These are phyloP conservation scores for Buceros bicornis DNA, from an alignment of 2,797 vertebrate genomes.

Conservation along the genomic window DNA sequence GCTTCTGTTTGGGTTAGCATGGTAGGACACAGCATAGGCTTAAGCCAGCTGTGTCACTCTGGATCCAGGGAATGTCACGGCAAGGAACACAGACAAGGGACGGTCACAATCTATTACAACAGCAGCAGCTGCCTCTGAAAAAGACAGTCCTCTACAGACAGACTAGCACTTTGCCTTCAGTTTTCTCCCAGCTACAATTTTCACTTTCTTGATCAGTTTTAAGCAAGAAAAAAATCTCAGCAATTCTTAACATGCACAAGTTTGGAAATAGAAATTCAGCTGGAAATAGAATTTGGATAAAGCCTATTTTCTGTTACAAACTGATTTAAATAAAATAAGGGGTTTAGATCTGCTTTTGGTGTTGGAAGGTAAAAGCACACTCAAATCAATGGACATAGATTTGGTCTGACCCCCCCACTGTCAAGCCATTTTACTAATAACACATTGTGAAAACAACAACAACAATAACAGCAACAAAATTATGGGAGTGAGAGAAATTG, in stretches of 20 bases:
- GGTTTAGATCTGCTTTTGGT: neutral
- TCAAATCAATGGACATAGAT: conserved; percentile 35
- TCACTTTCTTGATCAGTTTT: neutral
- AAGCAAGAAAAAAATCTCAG: neutral
- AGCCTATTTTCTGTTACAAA: conserved; percentile 3
- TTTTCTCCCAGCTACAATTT: neutral
- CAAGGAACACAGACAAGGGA: neutral
- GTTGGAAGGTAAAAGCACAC: conserved; percentile 26
- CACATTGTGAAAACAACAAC: neutral
- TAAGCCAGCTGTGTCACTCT: neutral
- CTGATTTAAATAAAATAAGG: conserved; percentile 6
- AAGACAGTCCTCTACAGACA: neutral
- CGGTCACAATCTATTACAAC: neutral
- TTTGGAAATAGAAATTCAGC: conserved; percentile 23
- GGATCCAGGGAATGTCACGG: conserved; percentile 26
- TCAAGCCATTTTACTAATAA: conserved; percentile 14
- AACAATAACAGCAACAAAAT: neutral
- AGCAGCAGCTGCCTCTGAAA: conserved; percentile 62
- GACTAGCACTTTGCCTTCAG: neutral
- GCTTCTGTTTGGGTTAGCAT: neutral
- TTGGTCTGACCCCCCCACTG: neutral
- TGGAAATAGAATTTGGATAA: conserved; percentile 15
- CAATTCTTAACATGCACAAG: neutral
- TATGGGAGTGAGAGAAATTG: neutral
- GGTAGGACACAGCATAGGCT: neutral